Evolutionary conservation across 2,113 vertebrate species (phyloP), one percentile per base, ranked within the genome.

Genomic region (Embiotoca jacksoni): DNA sequence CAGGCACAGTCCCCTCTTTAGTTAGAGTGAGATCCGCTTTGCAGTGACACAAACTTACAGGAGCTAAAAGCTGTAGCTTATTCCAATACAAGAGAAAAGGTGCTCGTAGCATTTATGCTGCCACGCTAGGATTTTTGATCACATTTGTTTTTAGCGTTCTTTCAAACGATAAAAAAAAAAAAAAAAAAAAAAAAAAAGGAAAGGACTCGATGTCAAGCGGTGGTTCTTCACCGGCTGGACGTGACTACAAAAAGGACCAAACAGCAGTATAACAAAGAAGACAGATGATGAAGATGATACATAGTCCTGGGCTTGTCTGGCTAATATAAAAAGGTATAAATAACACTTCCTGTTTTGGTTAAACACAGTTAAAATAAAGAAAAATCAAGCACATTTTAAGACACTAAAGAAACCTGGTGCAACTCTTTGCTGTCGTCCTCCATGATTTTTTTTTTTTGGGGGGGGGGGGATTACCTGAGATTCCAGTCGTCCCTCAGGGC

Each of bases 391-490:
- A 72, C 47, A 66, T 10, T 23, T 52, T 72, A 57, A 46, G 49
- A 76, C 37, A 75, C 46, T 41, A 47, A 60, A 59, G 37, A 59
- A 75, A 73, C 23, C 36, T 75, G 69, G 61, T 77, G 82, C 79
- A 81, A 75, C 10, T 75, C 57, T 74, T 81, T 79, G 65, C 80
- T 3, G 69, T 65, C 77, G 78, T 85, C 55, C 57, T 88, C 90
- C 86, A 83, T 67, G 33, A 75, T 81, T 83, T 82, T 89, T 82
- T 85, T 11, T 46, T 46, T 46, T 46, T 46, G 44, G 6, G 5
- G 44, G 44, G 44, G 44, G 3, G 44, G 82, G 86, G 88, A 88
- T 92, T 94, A 92, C 93, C 94, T 94, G 94, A 94, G 93, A 94
- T 92, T 89, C 85, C 87, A 87, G 86, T 87, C 78, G 79, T 92